Conservation (phyloP, 2,113 vertebrate genomes). For the Clarias batrachus region DNA sequence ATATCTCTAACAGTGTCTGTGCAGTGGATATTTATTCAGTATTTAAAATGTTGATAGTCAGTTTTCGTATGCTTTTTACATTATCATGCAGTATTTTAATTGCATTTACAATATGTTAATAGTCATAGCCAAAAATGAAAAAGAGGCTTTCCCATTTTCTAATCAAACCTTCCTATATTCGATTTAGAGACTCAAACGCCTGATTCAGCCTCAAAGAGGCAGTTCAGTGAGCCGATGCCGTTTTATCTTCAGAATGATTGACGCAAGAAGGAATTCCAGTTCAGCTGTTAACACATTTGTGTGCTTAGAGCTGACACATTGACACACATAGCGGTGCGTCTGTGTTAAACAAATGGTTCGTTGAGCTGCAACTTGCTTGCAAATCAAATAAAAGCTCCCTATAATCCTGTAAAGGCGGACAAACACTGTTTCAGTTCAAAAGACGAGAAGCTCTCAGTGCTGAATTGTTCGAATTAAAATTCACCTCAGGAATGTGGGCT, state of each 20-base stretch:
- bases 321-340: constrained; percentile 53
- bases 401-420: constrained; percentile 49
- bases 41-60: background rate
- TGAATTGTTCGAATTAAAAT: constrained; percentile 38
- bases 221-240: constrained; percentile 47
- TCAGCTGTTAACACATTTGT: constrained; percentile 56
- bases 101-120: background rate
- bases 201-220: constrained; percentile 35
- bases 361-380: constrained; percentile 49
- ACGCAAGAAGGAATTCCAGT: constrained; percentile 52
- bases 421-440: constrained; percentile 38
- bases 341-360: constrained; percentile 57
- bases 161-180: background rate
- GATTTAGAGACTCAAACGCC: constrained; percentile 31
- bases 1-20: background rate
- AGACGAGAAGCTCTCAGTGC: constrained; percentile 36
- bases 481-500: constrained; percentile 27
- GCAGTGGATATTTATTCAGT: background rate
- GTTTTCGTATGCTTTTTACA: background rate
- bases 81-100: background rate
- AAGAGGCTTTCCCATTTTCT: background rate
- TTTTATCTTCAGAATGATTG: constrained; percentile 46
- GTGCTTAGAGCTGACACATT: constrained; percentile 56
- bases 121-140: background rate
- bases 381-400: constrained; percentile 55